Base-by-base conservation (phyloP, 2,113 vertebrate genomes). In the Australoheros scitulus region DNA sequence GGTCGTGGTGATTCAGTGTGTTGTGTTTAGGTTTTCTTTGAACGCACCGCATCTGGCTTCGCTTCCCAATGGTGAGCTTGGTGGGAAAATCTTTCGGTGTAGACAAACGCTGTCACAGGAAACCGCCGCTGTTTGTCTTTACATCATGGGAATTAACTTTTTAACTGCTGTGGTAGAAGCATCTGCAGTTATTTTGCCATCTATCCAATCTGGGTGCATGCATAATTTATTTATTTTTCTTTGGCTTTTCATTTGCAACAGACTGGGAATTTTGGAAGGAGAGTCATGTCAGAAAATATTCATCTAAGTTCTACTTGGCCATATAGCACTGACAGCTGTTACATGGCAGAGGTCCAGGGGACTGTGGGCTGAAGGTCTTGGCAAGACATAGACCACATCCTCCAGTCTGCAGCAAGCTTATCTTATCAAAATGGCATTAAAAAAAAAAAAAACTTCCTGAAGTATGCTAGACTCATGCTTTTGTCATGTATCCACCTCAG, bases 291-390 rank as follows among this genome's bases (percentile, higher is more conserved):
- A 72, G n/a, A 58, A 70, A 77, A 76, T 34, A 24, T 82, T 14
- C 65, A 57, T 57, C 17, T 83, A n/a, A 64, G 38, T 87, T 87
- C 61, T 77, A 60, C 22, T 76, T 41, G 80, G 74, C 55, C 3
- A 18, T 26, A 41, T 15, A 59, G 47, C 10, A 2, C 77, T 74
- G 72, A 79, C 85, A 87, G 83, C 85, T 89, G 89, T 65, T 79
- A 41, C 52, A 11, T 86, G 85, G 88, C 84, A 68, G 63, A 50
- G 9, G 10, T 85, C 85, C 91, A 90, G 41, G 34, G 15, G 65
- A 80, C 78, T 85, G 50, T 74, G 74, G 74, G 61, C 68, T 80
- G 38, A 85, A 86, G 81, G 55, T 84, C 81, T 79, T 75, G 58
- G 79, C 77, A 11, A 36, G 80, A 90, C 34, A 56, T 11, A 47